Base-by-base conservation (phyloP, 2,113 vertebrate species). In the Megalops atlanticus region DNA sequence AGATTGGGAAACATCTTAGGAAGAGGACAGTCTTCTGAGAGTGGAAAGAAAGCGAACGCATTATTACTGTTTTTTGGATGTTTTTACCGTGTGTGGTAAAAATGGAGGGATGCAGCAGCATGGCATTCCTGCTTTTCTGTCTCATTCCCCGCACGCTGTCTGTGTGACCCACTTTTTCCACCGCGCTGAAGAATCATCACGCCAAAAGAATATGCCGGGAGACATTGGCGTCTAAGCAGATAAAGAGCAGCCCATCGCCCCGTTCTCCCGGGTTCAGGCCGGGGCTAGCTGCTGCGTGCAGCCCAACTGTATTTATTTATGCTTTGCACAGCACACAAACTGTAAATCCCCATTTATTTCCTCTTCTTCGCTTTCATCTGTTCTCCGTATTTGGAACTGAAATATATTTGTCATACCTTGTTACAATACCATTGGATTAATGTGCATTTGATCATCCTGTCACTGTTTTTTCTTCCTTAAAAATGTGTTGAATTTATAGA, bases 121-220 rank as follows among this genome's bases (percentile, higher is more conserved):
- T 58, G 11, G 24, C 11, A 27, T 64, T 31, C 11, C 58, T 64
- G 58, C 1, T 31, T 33, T 69, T 43, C 77, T 33, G 38, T 68
- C n/a, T 58, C 16, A 12, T 78, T 39, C 27, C 35, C 72, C 41
- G 79, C 41, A 43, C 10, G 18, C 15, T 24, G 64, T 39, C 33
- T 27, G 52, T 54, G 45, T 82, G 71, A 77, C 82, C 78, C 47
- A 76, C 54, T 72, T 79, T 75, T 71, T 64, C 73, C 81, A 80
- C 38, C 49, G 35, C 8, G 12, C 74, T 45, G 45, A 54, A 76
- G 78, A 43, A 35, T 75, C 38, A 52, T 47, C 78, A 45, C 72
- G 68, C 39, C 78, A 73, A 58, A 58, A 4, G 10, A 33, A 11
- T 31, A 3, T 49, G 45, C 52, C 4, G 11, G 35, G 43, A 39